Conservation (phyloP, 37 sponge, comb jelly and placozoan genomes). For the Axinella damicornis region DNA sequence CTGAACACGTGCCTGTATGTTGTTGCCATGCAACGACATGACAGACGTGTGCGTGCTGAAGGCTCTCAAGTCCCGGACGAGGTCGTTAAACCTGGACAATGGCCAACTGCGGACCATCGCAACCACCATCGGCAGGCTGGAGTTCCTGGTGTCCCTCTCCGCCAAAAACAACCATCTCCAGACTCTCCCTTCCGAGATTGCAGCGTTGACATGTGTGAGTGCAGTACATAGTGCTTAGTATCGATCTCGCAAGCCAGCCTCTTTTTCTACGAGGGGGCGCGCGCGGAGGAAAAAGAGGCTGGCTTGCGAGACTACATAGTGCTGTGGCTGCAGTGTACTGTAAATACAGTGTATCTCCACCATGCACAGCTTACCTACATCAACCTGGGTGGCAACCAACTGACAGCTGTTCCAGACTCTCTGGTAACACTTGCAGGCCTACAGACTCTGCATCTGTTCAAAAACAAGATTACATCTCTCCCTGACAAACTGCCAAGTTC, state of each 20-base stretch:
- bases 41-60: slow-evolving; percentile 8
- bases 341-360: background rate
- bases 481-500: slow-evolving; percentile 33
- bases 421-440: slow-evolving; percentile 23
- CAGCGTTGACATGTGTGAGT: slow-evolving; percentile 12
- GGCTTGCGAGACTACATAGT: background rate
- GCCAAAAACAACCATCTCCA: slow-evolving; percentile 67
- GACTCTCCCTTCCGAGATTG: slow-evolving; percentile 9
- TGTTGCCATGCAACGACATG: background rate
- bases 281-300: no score
- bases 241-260: no score
- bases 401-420: slow-evolving; percentile 12
- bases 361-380: slow-evolving; percentile 35
- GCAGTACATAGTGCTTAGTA: background rate
- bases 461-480: slow-evolving; percentile 40
- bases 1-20: background rate
- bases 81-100: slow-evolving; percentile 59
- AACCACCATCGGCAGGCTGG: slow-evolving; percentile 33
- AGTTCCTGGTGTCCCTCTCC: slow-evolving; percentile 41
- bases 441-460: slow-evolving; percentile 48
- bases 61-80: slow-evolving; percentile 20
- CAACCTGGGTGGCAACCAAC: slow-evolving; percentile 55
- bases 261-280: no score
- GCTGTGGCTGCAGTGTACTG: background rate
- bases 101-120: slow-evolving; percentile 35